Evolutionary conservation across 2,797 vertebrate genomes (phyloP), one percentile per base, ranked within the genome.

Genomic region (Scolopax bukidnonensis): DNA sequence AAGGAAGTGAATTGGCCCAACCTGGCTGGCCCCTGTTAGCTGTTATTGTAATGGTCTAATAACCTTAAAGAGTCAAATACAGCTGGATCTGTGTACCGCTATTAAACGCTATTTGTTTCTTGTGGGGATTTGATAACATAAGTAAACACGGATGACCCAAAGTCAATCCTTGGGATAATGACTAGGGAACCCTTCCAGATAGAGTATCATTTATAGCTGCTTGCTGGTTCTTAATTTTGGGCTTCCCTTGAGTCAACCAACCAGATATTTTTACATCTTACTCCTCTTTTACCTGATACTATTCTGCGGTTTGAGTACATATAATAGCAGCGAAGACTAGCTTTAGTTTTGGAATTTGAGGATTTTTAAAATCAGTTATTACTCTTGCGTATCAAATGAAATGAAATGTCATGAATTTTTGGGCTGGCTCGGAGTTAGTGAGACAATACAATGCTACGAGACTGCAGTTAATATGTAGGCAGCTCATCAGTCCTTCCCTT

Each of bases 1-100:
- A 87, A 93, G 81, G 74, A 91, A 90, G 60, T 50, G 71, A 81
- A 84, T 78, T 83, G 92, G 50, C 48, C 89, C 70, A 76, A 83
- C 78, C 76, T 92, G 89, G 28, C 60, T 84, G 45, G 48, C 24
- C 78, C 15, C 67, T 16, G 23, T 47, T 90, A 68, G 57, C 61
- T 92, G 30, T 83, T 87, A 36, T 38, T 84, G 18, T 65, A 83
- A 87, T 59, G 43, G 60, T 64, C 59, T 80, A 89, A 81, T 87
- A 89, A 74, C 45, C 71, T 69, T 81, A 71, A 65, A 59, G 60
- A 82, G 59, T 84, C 59, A 59, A 82, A 84, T 94, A 51, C 48
- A 84, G 61, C 89, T 91, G 40, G 20, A 69, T 78, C 64, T 92
- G 30, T 79, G 78, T 84, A 36, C 51, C 12, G 24, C 33, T 45